A percentile compares a stretch with the other conserved stretches of the same genome.
These are phyloP conservation scores for Calameuta filiformis DNA, from an alignment of 2,888 invertebrate genomes.

Conservation along the genomic window DNA sequence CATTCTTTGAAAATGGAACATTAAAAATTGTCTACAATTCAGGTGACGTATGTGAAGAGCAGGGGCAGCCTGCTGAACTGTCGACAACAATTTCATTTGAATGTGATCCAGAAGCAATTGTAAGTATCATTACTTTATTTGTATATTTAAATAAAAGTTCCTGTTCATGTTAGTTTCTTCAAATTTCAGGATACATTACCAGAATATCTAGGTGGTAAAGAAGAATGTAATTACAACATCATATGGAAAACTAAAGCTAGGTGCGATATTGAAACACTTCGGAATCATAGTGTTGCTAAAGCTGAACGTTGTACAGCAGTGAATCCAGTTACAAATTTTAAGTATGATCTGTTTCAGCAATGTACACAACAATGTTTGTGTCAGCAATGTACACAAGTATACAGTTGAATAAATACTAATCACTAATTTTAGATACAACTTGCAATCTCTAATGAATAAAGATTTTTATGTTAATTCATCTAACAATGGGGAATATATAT, in stretches of 20 bases:
- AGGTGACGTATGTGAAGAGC: slow-evolving; percentile 35
- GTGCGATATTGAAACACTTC: slow-evolving; percentile 46
- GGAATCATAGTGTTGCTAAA: slow-evolving; percentile 38
- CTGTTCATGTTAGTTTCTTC: neutral
- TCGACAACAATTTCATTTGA: slow-evolving; percentile 49
- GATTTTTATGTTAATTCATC: slow-evolving; percentile 28
- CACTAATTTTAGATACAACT: slow-evolving; percentile 41
- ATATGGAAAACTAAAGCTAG: slow-evolving; percentile 52
- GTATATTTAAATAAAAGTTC: neutral
- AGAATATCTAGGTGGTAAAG: slow-evolving; percentile 38
- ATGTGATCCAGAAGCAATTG: slow-evolving; percentile 47
- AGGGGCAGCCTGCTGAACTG: slow-evolving; percentile 15
- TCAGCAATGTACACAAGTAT: neutral
- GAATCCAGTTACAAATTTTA: slow-evolving; percentile 48
- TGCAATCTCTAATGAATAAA: slow-evolving; percentile 42
- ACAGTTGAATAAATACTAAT: neutral
- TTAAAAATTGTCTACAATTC: slow-evolving; percentile 10
- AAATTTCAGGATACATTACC: slow-evolving; percentile 46
- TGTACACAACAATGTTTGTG: neutral
- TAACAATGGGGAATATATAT: slow-evolving; percentile 36
- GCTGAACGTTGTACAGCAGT: slow-evolving; percentile 43
- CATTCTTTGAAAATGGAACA: neutral
- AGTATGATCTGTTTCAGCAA: slow-evolving; percentile 28
- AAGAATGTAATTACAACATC: slow-evolving; percentile 48
- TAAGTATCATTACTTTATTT: slow-evolving; percentile 25